Conservation (phyloP, 2,797 vertebrate species). For the Mycteria americana region DNA sequence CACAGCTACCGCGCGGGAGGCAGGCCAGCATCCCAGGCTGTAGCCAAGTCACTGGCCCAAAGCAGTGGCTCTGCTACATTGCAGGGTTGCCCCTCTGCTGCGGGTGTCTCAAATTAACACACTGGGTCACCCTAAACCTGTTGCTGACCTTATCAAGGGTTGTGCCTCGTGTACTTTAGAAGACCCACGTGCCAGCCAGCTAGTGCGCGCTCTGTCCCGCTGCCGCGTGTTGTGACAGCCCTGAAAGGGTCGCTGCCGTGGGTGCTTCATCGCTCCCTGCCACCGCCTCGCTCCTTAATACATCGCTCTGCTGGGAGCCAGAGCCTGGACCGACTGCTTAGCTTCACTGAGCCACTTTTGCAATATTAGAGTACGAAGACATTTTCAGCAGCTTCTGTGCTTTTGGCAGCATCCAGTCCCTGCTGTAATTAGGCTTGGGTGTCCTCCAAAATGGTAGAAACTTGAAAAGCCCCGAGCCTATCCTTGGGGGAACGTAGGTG, state of each 20-base stretch:
- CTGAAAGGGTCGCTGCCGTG: background rate
- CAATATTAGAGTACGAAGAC: background rate
- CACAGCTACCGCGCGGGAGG: background rate
- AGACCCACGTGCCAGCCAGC: background rate
- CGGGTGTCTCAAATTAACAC: background rate
- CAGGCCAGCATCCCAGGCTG: background rate
- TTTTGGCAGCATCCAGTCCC: background rate
- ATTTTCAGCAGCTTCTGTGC: background rate
- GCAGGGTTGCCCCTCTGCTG: background rate
- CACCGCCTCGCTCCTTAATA: background rate
- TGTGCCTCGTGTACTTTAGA: fast-evolving
- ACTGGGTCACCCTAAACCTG: background rate
- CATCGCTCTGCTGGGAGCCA: background rate
- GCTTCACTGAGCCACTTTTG: background rate
- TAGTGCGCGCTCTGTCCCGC: background rate
- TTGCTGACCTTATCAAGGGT: background rate
- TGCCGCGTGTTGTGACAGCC: background rate
- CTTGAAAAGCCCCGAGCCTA: background rate
- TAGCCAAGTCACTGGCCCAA: background rate
- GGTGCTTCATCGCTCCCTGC: background rate
- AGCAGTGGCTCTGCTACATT: background rate
- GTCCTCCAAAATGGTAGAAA: background rate
- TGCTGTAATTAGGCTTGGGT: background rate
- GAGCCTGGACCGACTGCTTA: background rate
- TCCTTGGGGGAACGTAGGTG: background rate